Evolutionary conservation across 2,888 invertebrate species (phyloP).

Genomic region (Poecilus cupreus): DNA sequence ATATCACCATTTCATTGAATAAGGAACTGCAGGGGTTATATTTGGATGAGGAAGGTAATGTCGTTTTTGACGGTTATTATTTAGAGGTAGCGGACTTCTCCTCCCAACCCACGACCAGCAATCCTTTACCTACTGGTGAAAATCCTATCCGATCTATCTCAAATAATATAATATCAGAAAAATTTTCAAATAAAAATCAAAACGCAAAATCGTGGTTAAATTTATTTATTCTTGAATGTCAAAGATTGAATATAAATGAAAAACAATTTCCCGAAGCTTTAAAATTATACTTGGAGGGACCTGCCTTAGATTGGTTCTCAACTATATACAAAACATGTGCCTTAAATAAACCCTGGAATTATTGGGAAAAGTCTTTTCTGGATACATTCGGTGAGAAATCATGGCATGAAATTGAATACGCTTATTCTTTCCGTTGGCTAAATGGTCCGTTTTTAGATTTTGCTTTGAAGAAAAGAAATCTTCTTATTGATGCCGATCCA

Average conservation of each 20-base stretch:
- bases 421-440: too few species aligned
- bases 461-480: conserved; percentile 62
- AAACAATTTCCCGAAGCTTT: conserved; percentile 61
- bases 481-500: conserved; percentile 61
- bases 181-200: conserved; percentile 61
- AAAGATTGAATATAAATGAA: conserved; percentile 59
- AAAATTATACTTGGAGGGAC: conserved; percentile 62
- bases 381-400: conserved; percentile 61
- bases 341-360: conserved; percentile 59
- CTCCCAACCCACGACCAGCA: background rate
- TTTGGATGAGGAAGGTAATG: conserved; percentile 19
- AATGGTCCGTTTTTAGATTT: conserved; percentile 62
- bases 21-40: background rate
- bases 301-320: conserved; percentile 61
- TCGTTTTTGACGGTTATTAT: too few species aligned
- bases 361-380: too few species aligned
- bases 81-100: too few species aligned
- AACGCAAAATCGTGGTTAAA: conserved; percentile 59
- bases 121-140: background rate
- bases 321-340: conserved; percentile 60
- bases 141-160: background rate
- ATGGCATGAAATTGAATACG: conserved; percentile 62
- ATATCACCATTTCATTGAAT: too few species aligned
- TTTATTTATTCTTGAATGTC: conserved; percentile 61
- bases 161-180: conserved; percentile 60